These are phyloP conservation scores for Irena cyanogastra DNA, from an alignment of 2,113 vertebrate species.

Conservation along the genomic window DNA sequence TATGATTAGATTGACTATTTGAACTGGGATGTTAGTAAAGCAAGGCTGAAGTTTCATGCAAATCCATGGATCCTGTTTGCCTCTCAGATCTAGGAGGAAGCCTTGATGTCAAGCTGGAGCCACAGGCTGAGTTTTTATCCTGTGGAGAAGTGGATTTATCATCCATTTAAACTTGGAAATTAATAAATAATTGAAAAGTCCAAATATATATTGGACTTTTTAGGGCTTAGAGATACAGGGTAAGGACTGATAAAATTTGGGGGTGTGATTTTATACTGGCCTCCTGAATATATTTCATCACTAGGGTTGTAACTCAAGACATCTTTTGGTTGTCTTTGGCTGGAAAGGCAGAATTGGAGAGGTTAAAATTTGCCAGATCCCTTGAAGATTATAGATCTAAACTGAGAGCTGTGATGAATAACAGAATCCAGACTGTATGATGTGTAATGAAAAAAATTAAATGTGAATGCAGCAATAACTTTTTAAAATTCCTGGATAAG, in stretches of 20 bases:
- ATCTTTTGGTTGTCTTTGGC: background rate
- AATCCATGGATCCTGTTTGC: background rate
- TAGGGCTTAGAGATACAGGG: background rate
- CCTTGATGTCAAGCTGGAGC: background rate
- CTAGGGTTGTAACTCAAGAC: background rate
- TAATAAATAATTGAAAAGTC: background rate
- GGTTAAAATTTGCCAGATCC: background rate
- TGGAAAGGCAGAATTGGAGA: background rate
- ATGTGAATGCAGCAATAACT: background rate
- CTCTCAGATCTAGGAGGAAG: background rate
- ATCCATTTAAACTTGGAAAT: background rate
- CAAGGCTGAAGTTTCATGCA: background rate
- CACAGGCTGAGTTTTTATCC: background rate
- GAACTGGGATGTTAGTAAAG: background rate
- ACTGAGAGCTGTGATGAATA: background rate
- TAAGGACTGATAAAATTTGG: background rate
- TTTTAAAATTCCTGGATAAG: background rate
- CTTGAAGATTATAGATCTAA: background rate
- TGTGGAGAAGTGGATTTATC: background rate
- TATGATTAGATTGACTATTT: background rate
- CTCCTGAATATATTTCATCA: background rate
- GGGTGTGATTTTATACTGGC: background rate
- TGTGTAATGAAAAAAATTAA: background rate
- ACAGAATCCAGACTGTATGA: background rate
- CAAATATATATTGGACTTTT: background rate